Evolutionary conservation across 2,797 vertebrate genomes (phyloP), one percentile per base, ranked within the genome.

Genomic region (Tenualosa thibaudeaui): DNA sequence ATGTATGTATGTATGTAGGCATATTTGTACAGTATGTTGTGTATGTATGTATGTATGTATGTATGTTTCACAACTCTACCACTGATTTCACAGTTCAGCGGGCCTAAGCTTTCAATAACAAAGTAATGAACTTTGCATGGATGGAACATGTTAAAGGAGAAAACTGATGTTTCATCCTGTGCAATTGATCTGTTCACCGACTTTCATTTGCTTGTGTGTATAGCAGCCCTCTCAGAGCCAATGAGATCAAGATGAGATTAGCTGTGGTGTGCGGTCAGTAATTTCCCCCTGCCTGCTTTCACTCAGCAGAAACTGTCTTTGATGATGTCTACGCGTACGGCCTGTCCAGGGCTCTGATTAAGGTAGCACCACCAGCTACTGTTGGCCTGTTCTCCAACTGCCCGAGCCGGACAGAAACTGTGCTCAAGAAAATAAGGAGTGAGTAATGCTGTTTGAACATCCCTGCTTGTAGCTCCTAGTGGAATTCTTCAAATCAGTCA

Each of bases 331-430:
- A 95, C 83, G 94, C 94, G 84, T 92, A 85, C 68, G 94, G 93
- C 82, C 92, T 95, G 24, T 94, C 94, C 31, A 92, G 91, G 87
- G 92, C 94, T 0, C 87, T 95, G 19, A 94, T 93, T 65, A 94
- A 95, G 0, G 93, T 92, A 26, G 90, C 93, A 0, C 93, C 95
- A 0, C 95, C 95, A 0, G 94, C 95, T 86, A 95, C 94, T 0
- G 94, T 95, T 0, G 94, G 95, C 0, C 92, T 95, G 90, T 95
- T 94, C 0, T 93, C 94, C 0, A 92, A 94, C 68, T 95, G 94
- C 0, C 92, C 93, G 54, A 92, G 92, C 26, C 92, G 93, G 0
- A 91, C 94, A 0, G 86, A 93, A 81, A 51, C 40, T 9, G 50
- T 85, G 15, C 71, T 85, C 9, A 85, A 60, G n/a, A 81, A 85